These are phyloP conservation scores for Aphidius ervi DNA, from an alignment of 1,140 invertebrate species.

Conservation along the genomic window DNA sequence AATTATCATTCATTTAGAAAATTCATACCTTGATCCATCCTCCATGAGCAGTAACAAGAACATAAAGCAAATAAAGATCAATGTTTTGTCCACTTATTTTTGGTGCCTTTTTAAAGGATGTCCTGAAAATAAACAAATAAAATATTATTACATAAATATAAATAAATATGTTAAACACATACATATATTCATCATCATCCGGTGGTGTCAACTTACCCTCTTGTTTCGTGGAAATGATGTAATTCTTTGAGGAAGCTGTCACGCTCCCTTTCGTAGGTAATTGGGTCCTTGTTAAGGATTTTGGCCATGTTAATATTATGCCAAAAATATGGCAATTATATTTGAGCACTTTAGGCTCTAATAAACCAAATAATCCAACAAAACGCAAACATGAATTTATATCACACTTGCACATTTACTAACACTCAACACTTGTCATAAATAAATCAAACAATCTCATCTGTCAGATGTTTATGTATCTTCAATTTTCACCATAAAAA, in stretches of 20 bases:
- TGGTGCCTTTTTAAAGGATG: constrained; percentile 69
- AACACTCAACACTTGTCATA: too few relatives aligned
- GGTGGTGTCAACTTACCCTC: constrained; percentile 63
- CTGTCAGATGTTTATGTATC: too few relatives aligned
- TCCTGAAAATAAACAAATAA: constrained; percentile 59
- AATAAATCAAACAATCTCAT: too few relatives aligned
- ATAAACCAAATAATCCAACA: too few relatives aligned
- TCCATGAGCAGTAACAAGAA: constrained; percentile 82
- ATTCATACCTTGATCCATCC: constrained; percentile 85
- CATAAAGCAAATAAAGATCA: constrained; percentile 87
- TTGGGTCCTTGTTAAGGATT: constrained; percentile 68
- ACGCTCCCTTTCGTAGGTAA: constrained; percentile 67
- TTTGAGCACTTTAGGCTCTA: too few relatives aligned
- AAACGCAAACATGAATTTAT: too few relatives aligned
- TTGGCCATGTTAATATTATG: constrained; percentile 57
- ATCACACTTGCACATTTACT: too few relatives aligned
- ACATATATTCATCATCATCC: too few relatives aligned
- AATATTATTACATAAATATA: neutral
- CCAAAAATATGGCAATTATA: too few relatives aligned
- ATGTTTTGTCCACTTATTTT: constrained; percentile 84
- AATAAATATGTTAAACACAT: too few relatives aligned
- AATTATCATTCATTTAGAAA: neutral
- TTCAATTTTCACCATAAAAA: too few relatives aligned
- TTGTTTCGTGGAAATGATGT: constrained; percentile 76
- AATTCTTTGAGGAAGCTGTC: constrained; percentile 74